A percentile compares a stretch with the other conserved stretches of the same genome.
Conservation (phyloP, 1,140 invertebrate genomes). For the Drosophila prosaltans region DNA sequence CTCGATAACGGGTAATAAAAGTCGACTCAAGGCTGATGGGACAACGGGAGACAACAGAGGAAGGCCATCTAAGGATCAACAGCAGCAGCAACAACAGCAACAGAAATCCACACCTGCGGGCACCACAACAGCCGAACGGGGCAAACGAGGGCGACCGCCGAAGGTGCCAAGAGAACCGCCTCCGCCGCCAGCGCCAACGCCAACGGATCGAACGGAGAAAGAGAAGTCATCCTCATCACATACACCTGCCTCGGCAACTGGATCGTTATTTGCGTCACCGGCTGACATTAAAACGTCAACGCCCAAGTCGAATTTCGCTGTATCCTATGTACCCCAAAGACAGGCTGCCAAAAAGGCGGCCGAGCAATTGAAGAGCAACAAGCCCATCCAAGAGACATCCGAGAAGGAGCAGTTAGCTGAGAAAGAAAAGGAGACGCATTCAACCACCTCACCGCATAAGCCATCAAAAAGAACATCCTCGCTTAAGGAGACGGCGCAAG, state of each 20-base stretch:
- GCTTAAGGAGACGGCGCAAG: constrained; percentile 41
- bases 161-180: constrained; percentile 43
- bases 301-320: constrained; percentile 84
- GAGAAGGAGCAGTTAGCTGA: background rate
- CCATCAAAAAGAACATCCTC: constrained; percentile 50
- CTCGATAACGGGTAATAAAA: constrained; percentile 25
- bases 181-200: background rate
- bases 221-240: constrained; percentile 35
- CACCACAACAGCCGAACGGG: constrained; percentile 56
- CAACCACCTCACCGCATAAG: constrained; percentile 22
- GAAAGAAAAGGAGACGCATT: background rate
- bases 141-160: constrained; percentile 72
- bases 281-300: constrained; percentile 21
- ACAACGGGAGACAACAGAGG: constrained; percentile 9
- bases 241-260: background rate
- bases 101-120: constrained; percentile 45
- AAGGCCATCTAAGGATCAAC: constrained; percentile 61
- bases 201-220: constrained; percentile 28
- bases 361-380: constrained; percentile 93
- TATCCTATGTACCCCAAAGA: constrained; percentile 93
- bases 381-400: constrained; percentile 82
- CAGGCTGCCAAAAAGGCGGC: constrained; percentile 96
- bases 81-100: constrained; percentile 30
- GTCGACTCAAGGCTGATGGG: constrained; percentile 40
- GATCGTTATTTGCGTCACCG: background rate